Percentiles rank a stretch among this genome's conserved stretches.
These are phyloP conservation scores for Argyrosomus japonicus DNA, from an alignment of 2,113 vertebrate genomes.

Conservation along the genomic window DNA sequence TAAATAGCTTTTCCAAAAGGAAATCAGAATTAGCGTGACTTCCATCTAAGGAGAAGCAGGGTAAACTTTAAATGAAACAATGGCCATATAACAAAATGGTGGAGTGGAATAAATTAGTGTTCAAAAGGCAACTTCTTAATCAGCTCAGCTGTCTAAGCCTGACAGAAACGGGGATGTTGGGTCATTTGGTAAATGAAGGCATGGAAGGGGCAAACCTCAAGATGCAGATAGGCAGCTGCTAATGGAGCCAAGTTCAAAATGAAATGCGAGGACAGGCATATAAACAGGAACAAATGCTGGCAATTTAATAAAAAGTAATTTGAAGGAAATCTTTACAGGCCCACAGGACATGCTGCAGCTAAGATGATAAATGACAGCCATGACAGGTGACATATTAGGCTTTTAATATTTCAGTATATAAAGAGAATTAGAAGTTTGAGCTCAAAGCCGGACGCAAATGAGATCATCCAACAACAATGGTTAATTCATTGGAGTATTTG, in stretches of 20 bases:
- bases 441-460: conserved; percentile 66
- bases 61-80: conserved; percentile 82
- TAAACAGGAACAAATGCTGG: conserved; percentile 68
- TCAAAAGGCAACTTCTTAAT: conserved; percentile 84
- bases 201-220: conserved; percentile 61
- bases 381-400: conserved; percentile 80
- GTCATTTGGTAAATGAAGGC: conserved; percentile 73
- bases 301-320: conserved; percentile 76
- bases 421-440: conserved; percentile 76
- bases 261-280: conserved; percentile 63
- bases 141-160: conserved; percentile 79
- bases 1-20: conserved; percentile 91
- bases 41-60: conserved; percentile 71
- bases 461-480: conserved; percentile 77
- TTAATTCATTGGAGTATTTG: conserved; percentile 70
- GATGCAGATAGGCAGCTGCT: conserved; percentile 66
- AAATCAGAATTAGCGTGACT: conserved; percentile 90
- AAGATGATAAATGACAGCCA: conserved; percentile 72
- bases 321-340: conserved; percentile 61
- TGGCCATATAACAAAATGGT: conserved; percentile 75
- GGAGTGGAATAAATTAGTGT: conserved; percentile 80
- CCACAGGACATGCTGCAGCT: conserved; percentile 63
- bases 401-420: conserved; percentile 81
- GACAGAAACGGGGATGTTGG: conserved; percentile 71
- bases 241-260: conserved; percentile 54